Evolutionary conservation across 2,113 vertebrate species (phyloP), one percentile per base, ranked within the genome.

Genomic region (Phalacrocorax aristotelis): DNA sequence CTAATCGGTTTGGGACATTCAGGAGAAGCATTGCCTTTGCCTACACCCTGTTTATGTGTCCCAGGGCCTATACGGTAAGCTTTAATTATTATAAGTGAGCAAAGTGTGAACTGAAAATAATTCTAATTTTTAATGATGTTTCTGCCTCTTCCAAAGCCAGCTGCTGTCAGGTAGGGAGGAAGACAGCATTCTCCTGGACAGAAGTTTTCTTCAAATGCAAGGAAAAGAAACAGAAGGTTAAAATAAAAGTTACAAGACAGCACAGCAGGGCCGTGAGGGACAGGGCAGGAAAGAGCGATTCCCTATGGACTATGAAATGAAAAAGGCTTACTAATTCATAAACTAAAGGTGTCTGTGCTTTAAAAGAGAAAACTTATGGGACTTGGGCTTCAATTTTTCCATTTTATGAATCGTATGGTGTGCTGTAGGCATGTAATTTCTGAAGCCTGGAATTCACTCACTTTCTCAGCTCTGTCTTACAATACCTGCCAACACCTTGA

Each of bases 281-380:
- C 23, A 80, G 90, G 64, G 72, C 61, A 94, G 89, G 79, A 94
- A 96, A 52, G 60, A 84, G 54, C 22, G 66, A 82, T 83, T 90
- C 96, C 94, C 91, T 48, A 25, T 10, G 80, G 96, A 86, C 48
- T 84, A 23, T 13, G 86, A 94, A 92, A 95, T 93, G 90, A 84
- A 94, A 95, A 94, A 86, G 83, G n/a, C 78, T 97, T 95, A 91
- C 68, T 96, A 96, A 97, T 97, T 97, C 91, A 95, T 96, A 96
- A 97, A 94, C 91, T 61, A 49, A 52, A 97, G 90, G 88, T 89
- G 57, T 69, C 91, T 80, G 83, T 70, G 75, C 79, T 90, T 95
- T 89, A 95, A 80, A 91, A 68, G 68, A 82, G 90, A 86, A 85
- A 95, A 91, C 68, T 95, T 95, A 79, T 29, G 60, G 86, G 83